These are phyloP conservation scores for Caerostris extrusa DNA, from an alignment of 1,140 invertebrate species.

Conservation along the genomic window DNA sequence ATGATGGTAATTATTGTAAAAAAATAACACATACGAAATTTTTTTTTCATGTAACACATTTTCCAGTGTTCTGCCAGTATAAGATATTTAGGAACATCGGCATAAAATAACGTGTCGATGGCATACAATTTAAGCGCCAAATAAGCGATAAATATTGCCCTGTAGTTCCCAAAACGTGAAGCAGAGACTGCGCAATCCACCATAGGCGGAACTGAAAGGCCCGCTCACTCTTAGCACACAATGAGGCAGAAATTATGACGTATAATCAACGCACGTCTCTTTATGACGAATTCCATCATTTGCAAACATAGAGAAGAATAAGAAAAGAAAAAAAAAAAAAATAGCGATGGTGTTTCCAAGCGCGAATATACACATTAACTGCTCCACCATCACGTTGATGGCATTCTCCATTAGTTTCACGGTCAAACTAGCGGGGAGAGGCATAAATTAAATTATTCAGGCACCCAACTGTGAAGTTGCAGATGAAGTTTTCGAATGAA, in stretches of 20 bases:
- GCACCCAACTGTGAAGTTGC: not conserved
- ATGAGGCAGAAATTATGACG: constrained; percentile 20
- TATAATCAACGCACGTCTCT: not conserved
- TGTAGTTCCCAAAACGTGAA: not conserved
- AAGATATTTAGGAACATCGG: not conserved
- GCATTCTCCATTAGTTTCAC: not conserved
- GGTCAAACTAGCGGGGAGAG: constrained; percentile 21
- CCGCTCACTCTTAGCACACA: constrained; percentile 12
- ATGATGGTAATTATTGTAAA: too few relatives aligned
- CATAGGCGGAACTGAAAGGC: constrained; percentile 10
- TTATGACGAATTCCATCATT: constrained; percentile 44
- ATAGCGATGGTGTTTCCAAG: not conserved
- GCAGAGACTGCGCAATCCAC: constrained; percentile 6
- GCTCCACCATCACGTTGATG: constrained; percentile 15
- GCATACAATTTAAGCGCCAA: not conserved
- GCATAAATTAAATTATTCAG: not conserved
- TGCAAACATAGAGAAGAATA: not conserved
- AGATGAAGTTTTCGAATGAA: not conserved
- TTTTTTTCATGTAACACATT: too few relatives aligned
- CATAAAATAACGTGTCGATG: not conserved
- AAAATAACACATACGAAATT: too few relatives aligned
- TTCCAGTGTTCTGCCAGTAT: too few relatives aligned
- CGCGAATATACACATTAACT: not conserved
- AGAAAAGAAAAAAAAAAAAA: constrained; percentile 9
- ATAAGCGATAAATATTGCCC: not conserved